phyloP scores from a whole-genome alignment of 2,113 vertebrate genomes.

The Caracal caracal region DNA sequence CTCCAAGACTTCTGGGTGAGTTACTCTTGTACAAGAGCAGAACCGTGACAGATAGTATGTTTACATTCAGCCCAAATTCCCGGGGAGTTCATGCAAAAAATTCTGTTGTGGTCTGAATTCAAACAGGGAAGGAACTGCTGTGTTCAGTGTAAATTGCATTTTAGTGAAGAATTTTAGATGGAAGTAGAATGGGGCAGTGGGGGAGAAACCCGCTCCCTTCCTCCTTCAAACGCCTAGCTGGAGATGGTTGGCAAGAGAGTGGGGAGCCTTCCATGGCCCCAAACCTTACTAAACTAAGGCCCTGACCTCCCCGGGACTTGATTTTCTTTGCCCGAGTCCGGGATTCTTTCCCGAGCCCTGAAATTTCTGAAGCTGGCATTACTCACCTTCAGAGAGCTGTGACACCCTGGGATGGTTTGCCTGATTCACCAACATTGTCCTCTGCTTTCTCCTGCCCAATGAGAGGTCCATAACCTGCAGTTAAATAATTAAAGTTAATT shows the following conservation, averaged over 20 bases:
- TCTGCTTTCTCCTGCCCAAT: not conserved
- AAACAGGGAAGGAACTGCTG: not conserved
- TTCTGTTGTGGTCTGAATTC: not conserved
- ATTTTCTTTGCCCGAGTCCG: not conserved
- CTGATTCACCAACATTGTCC: not conserved
- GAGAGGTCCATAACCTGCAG: slow-evolving; percentile 29
- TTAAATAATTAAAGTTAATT: slow-evolving; percentile 58
- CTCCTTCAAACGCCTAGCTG: not conserved
- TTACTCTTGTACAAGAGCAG: not conserved
- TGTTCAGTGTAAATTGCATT: not conserved
- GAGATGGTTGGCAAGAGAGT: not conserved
- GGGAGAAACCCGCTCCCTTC: not conserved
- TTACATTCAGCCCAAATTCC: not conserved
- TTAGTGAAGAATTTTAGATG: not conserved
- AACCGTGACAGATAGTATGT: not conserved
- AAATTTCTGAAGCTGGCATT: not conserved
- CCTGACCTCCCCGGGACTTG: not conserved
- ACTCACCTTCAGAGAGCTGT: not conserved
- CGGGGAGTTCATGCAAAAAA: not conserved
- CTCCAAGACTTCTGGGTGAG: slow-evolving; percentile 44
- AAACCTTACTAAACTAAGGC: not conserved
- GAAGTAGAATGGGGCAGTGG: not conserved
- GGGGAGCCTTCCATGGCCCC: not conserved
- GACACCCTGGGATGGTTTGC: not conserved
- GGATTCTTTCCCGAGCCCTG: not conserved